Evolutionary conservation across 1,140 invertebrate species (phyloP).

Genomic region (Diorhabda carinulata): DNA sequence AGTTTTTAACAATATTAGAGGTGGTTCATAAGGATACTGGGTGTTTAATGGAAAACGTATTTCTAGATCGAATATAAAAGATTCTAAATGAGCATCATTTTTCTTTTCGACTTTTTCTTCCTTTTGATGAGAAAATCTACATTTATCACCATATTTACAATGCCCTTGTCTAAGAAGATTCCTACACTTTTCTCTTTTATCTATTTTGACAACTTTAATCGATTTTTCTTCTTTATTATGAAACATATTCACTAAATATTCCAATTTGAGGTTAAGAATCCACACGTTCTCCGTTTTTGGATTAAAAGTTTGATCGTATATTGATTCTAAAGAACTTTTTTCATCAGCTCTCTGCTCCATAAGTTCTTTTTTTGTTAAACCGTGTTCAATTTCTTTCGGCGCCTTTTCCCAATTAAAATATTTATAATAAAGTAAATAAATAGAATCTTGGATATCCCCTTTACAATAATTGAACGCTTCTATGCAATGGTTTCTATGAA

Average conservation of each 20-base stretch:
- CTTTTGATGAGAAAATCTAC: constrained; percentile 66
- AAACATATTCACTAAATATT: constrained; percentile 63
- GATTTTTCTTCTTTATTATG: constrained; percentile 49
- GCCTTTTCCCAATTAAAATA: constrained; percentile 57
- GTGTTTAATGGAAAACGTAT: constrained; percentile 66
- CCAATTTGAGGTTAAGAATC: constrained; percentile 61
- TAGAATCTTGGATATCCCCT: constrained; percentile 61
- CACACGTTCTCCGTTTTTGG: constrained; percentile 66
- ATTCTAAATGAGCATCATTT: constrained; percentile 38
- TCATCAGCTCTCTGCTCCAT: constrained; percentile 64
- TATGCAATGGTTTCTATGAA: constrained; percentile 65
- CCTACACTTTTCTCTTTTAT: constrained; percentile 62
- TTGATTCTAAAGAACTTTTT: constrained; percentile 67
- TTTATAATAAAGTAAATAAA: constrained; percentile 64
- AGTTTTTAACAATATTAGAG: constrained; percentile 64
- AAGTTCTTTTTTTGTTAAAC: constrained; percentile 53
- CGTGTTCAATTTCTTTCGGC: constrained; percentile 35
- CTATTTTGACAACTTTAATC: constrained; percentile 37
- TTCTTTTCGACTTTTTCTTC: constrained; percentile 45
- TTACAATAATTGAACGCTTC: constrained; percentile 64
- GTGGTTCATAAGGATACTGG: constrained; percentile 68
- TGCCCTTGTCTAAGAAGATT: constrained; percentile 61
- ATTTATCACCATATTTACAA: constrained; percentile 67
- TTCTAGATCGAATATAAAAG: constrained; percentile 61
- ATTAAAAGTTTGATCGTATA: constrained; percentile 64